Evolutionary conservation across 2,797 vertebrate genomes (phyloP).

Genomic region (Morelia viridis): DNA sequence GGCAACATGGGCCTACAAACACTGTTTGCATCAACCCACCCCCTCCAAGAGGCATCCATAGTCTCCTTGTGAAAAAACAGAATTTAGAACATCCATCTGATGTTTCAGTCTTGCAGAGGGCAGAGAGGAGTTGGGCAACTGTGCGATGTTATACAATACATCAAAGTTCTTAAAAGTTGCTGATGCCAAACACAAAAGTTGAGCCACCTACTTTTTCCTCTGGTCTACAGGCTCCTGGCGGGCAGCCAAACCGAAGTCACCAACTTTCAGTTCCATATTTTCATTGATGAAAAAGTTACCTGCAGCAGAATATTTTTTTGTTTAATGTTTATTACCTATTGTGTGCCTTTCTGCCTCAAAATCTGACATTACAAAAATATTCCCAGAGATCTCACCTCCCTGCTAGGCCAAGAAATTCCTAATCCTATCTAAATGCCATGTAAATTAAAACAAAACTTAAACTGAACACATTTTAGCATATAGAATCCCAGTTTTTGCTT

Average conservation of each 20-base stretch:
- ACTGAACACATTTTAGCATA: neutral
- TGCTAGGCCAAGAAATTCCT: neutral
- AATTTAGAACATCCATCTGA: neutral
- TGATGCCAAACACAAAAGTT: neutral
- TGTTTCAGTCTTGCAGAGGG: neutral
- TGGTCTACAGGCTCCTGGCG: conserved; percentile 88
- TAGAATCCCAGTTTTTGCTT: neutral
- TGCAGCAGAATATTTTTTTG: conserved; percentile 53
- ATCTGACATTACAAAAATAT: neutral
- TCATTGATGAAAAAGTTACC: conserved; percentile 99
- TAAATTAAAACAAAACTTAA: neutral
- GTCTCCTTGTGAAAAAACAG: neutral
- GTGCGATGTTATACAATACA: neutral
- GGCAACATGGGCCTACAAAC: neutral
- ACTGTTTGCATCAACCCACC: neutral
- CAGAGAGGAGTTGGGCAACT: neutral
- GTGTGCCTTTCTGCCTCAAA: neutral
- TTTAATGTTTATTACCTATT: neutral
- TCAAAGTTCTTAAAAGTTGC: neutral
- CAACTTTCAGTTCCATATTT: conserved; percentile 96
- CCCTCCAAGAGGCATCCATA: neutral
- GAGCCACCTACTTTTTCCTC: conserved; percentile 88
- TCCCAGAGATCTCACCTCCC: no score
- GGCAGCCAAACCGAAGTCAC: conserved; percentile 94
- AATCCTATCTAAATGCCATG: neutral